Evolutionary conservation across 2,888 invertebrate species (phyloP).

Genomic region (Mylabris sibirica): DNA sequence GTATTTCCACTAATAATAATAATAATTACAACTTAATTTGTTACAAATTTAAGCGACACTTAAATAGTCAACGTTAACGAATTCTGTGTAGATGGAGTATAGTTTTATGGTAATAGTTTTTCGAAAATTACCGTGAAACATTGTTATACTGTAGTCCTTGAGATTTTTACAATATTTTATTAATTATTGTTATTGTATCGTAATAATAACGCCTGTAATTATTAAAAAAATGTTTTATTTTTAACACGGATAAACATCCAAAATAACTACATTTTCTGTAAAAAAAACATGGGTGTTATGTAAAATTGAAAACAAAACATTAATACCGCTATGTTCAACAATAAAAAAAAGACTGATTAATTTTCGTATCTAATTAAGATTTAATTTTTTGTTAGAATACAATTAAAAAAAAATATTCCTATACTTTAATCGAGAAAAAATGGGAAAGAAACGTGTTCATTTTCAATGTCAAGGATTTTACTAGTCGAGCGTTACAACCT

Average conservation of each 20-base stretch:
- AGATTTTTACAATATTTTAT: background rate
- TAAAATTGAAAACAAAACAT: background rate
- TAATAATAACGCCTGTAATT: background rate
- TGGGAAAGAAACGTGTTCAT: conserved; percentile 17
- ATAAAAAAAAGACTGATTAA: background rate
- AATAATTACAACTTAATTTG: no score
- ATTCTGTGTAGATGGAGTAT: background rate
- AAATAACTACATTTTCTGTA: background rate
- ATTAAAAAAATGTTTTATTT: background rate
- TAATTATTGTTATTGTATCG: background rate
- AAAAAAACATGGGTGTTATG: background rate
- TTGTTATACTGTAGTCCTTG: background rate
- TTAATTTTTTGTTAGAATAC: background rate
- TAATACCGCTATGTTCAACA: background rate
- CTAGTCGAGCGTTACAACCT: conserved; percentile 32
- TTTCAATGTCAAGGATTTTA: conserved; percentile 39
- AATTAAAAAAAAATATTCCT: background rate
- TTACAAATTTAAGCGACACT: no score
- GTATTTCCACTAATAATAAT: conserved; percentile 4
- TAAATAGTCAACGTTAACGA: background rate
- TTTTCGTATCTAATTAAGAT: background rate
- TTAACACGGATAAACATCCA: background rate
- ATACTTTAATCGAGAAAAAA: background rate
- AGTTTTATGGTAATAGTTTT: background rate
- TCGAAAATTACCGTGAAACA: background rate